A percentile compares a stretch with the other conserved stretches of the same genome.
Evolutionary conservation across 1,140 invertebrate genomes (phyloP).

Genomic region (Drosophila busckii): DNA sequence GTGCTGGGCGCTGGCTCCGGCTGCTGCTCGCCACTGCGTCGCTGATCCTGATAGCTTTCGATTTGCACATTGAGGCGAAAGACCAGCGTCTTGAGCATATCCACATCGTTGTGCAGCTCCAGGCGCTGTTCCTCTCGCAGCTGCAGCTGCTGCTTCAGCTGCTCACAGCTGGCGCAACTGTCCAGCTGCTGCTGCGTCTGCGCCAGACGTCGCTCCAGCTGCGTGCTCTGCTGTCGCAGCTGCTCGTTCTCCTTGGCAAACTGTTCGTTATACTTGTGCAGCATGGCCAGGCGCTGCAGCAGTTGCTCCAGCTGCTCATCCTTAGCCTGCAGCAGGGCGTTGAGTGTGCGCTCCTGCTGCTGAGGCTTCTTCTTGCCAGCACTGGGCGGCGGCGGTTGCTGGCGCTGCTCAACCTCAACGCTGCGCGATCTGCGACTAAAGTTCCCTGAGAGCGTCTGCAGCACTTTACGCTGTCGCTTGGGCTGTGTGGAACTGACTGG

Average conservation of each 20-base stretch:
- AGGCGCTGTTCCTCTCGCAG: slow-evolving; percentile 79
- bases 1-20: slow-evolving; percentile 6
- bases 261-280: slow-evolving; percentile 73
- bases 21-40: slow-evolving; percentile 27
- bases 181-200: slow-evolving; percentile 40
- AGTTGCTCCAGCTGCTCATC: slow-evolving; percentile 76
- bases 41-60: slow-evolving; percentile 83
- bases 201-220: slow-evolving; percentile 44
- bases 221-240: slow-evolving; percentile 38
- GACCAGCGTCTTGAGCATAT: slow-evolving; percentile 84
- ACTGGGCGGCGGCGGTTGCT: not conserved
- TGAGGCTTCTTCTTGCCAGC: slow-evolving; percentile 28
- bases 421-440: slow-evolving; percentile 64
- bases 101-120: slow-evolving; percentile 81
- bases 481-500: slow-evolving; percentile 13
- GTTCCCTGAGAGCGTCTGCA: slow-evolving; percentile 69
- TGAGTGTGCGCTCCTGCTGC: slow-evolving; percentile 41
- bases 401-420: slow-evolving; percentile 48
- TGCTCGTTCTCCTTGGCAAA: slow-evolving; percentile 70
- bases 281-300: slow-evolving; percentile 55
- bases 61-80: slow-evolving; percentile 84
- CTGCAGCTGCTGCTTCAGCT: slow-evolving; percentile 68
- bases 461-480: slow-evolving; percentile 49
- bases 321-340: slow-evolving; percentile 70
- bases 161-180: slow-evolving; percentile 73